Percentiles rank a stretch among this genome's conserved stretches.
phyloP scores from a whole-genome alignment of 1,140 invertebrate genomes.

The Drosophila erecta region DNA sequence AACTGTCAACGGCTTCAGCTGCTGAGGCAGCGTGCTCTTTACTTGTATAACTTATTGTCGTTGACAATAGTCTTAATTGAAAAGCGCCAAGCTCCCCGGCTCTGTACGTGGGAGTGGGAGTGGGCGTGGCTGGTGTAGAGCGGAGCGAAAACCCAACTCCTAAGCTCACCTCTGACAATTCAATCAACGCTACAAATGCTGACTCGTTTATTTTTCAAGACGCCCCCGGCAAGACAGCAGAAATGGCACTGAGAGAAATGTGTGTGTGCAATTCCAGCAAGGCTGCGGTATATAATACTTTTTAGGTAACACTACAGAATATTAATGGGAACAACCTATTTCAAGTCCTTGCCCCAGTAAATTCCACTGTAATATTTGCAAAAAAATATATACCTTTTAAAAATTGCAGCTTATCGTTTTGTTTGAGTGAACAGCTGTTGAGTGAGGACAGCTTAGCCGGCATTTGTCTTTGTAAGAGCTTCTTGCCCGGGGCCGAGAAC shows the following conservation, averaged over 20 bases:
- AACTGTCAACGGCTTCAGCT: conserved; percentile 72
- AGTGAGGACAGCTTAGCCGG: conserved; percentile 33
- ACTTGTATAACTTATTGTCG: conserved; percentile 78
- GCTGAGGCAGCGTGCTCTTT: conserved; percentile 50
- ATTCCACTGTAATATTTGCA: too few species aligned
- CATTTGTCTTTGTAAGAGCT: conserved; percentile 63
- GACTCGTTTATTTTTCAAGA: conserved; percentile 74
- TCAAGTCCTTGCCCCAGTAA: too few species aligned
- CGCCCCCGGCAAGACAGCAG: conserved; percentile 17
- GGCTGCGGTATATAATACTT: too few species aligned
- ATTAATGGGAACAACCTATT: too few species aligned
- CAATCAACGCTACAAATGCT: conserved; percentile 80
- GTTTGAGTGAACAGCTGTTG: background rate
- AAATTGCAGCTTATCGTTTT: background rate
- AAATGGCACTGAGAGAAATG: conserved; percentile 10
- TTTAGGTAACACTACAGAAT: too few species aligned
- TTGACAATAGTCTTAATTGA: conserved; percentile 82
- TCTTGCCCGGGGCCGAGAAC: conserved; percentile 18
- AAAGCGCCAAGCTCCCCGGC: conserved; percentile 37
- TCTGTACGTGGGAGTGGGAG: background rate
- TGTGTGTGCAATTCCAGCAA: too few species aligned
- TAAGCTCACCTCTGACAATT: conserved; percentile 73
- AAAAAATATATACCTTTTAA: too few species aligned
- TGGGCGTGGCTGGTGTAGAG: background rate
- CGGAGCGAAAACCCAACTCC: conserved; percentile 24